These are phyloP conservation scores for Tiliacea aurago DNA, from an alignment of 2,888 invertebrate genomes.

Conservation along the genomic window DNA sequence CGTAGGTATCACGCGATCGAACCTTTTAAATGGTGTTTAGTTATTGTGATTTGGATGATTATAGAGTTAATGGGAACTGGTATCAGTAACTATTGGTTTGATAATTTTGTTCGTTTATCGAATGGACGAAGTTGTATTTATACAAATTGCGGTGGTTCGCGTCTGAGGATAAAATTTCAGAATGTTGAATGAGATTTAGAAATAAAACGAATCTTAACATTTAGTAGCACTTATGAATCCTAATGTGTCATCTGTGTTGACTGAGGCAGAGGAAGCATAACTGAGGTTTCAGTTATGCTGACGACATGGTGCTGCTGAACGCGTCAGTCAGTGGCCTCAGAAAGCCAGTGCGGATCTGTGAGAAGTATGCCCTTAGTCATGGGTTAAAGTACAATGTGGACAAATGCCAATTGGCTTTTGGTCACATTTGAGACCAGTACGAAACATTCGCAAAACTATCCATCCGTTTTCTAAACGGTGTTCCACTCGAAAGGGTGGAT, in stretches of 20 bases:
- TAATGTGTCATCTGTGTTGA: not conserved
- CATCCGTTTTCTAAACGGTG: not conserved
- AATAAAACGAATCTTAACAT: no score
- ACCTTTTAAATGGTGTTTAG: constrained; percentile 64
- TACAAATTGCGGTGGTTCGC: not conserved
- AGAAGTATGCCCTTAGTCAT: no score
- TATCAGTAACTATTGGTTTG: constrained; percentile 25
- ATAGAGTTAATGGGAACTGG: constrained; percentile 34
- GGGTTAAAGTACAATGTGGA: no score
- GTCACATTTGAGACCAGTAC: not conserved
- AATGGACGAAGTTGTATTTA: not conserved
- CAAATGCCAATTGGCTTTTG: not conserved
- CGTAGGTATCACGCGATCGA: constrained; percentile 81
- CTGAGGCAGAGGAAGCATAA: no score
- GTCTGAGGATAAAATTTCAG: no score
- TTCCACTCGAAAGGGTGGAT: no score
- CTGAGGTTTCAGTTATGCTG: no score
- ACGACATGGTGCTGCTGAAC: not conserved
- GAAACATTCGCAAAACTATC: not conserved
- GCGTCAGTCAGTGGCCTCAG: not conserved
- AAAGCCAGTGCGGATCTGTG: no score
- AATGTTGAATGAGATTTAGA: no score
- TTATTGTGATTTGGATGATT: constrained; percentile 62
- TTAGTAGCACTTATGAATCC: no score
- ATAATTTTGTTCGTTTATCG: constrained; percentile 6